phyloP scores from a whole-genome alignment of 2,113 vertebrate genomes.

The Neotragus pygmaeus region DNA sequence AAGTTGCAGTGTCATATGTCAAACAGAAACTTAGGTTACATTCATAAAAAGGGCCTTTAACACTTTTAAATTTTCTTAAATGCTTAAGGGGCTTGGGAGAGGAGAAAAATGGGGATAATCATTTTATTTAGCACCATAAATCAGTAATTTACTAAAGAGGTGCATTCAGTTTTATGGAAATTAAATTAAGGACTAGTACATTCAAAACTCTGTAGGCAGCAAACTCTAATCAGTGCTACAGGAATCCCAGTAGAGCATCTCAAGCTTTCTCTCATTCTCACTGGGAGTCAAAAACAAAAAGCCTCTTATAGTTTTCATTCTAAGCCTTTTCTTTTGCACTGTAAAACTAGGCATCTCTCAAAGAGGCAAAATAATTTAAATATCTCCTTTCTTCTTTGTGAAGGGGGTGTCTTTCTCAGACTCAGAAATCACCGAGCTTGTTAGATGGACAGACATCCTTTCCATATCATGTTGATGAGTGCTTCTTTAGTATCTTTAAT shows the following conservation, averaged over 20 bases:
- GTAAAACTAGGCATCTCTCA: constrained; percentile 72
- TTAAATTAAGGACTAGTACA: constrained; percentile 89
- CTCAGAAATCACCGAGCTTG: constrained; percentile 62
- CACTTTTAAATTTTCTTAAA: constrained; percentile 78
- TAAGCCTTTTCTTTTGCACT: constrained; percentile 81
- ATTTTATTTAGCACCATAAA: constrained; percentile 96
- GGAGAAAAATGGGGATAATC: constrained; percentile 74
- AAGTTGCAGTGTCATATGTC: constrained; percentile 97
- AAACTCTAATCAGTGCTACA: constrained; percentile 83
- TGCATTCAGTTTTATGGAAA: constrained; percentile 89
- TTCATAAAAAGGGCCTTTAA: constrained; percentile 95
- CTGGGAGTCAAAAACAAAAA: constrained; percentile 78
- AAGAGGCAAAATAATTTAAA: constrained; percentile 69
- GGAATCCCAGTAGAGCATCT: constrained; percentile 80
- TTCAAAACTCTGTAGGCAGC: constrained; percentile 98
- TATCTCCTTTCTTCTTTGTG: constrained; percentile 58
- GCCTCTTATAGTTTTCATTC: constrained; percentile 67
- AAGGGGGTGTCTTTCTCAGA: constrained; percentile 72
- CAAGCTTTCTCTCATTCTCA: constrained; percentile 71
- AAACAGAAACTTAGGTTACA: constrained; percentile 98
- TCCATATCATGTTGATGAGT: constrained; percentile 68
- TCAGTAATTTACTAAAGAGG: constrained; percentile 94
- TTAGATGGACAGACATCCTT: constrained; percentile 58
- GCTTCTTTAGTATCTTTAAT: constrained; percentile 78
- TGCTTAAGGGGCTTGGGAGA: constrained; percentile 80